Conservation (phyloP, 2,797 vertebrate species). For the Xiphophorus birchmanni region DNA sequence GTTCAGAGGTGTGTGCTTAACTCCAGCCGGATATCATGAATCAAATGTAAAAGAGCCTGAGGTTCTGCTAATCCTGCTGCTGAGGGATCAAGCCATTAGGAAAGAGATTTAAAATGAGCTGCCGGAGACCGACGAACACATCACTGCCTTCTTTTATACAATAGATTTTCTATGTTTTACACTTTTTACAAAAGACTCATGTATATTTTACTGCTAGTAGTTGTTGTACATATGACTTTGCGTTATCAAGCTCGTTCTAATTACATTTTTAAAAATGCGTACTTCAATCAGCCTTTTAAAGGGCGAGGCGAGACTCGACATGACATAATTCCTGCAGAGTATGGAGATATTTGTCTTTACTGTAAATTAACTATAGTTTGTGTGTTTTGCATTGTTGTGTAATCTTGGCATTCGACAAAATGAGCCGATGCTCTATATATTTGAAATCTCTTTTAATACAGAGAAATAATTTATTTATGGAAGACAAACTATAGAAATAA, state of each 20-base stretch:
- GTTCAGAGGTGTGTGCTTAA: conserved; percentile 18
- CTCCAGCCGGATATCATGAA: conserved; percentile 38
- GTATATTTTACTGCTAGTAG: conserved; percentile 85
- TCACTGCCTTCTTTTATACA: conserved; percentile 95
- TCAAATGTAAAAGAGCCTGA: conserved; percentile 54
- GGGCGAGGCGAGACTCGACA: conserved; percentile 78
- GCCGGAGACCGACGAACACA: conserved; percentile 76
- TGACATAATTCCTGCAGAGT: conserved; percentile 83
- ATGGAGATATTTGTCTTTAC: conserved; percentile 80
- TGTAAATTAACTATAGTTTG: conserved; percentile 77
- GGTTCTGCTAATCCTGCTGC: conserved; percentile 74
- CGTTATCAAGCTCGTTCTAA: conserved; percentile 79
- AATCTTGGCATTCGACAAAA: conserved; percentile 62
- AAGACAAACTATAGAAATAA: conserved; percentile 79
- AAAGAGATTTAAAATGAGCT: conserved; percentile 83
- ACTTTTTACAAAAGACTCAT: conserved; percentile 89
- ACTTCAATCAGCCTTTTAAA: conserved; percentile 74
- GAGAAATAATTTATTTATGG: conserved; percentile 90
- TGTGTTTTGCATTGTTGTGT: conserved; percentile 29
- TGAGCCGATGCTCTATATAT: conserved; percentile 77
- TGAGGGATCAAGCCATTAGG: conserved; percentile 70
- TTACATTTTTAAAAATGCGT: conserved; percentile 81
- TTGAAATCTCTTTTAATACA: conserved; percentile 86
- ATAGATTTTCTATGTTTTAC: conserved; percentile 81
- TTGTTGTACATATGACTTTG: conserved; percentile 84